phyloP scores from a whole-genome alignment of 2,888 invertebrate genomes.

The Lampropteryx suffumata region DNA sequence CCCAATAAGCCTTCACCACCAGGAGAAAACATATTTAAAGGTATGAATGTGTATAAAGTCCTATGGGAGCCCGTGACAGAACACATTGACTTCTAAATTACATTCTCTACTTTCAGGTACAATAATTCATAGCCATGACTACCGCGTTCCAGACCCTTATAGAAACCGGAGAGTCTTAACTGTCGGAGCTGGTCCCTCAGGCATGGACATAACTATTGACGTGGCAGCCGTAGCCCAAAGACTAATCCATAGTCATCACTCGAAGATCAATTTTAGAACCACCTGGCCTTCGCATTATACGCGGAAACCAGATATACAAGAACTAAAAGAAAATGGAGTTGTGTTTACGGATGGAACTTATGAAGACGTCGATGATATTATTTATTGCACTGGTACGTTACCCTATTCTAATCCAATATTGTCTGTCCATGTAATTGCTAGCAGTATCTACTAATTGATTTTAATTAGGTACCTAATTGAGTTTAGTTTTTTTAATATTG shows the following conservation, averaged over 20 bases:
- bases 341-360: constrained; percentile 83
- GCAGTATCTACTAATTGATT: too few species aligned
- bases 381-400: constrained; percentile 87
- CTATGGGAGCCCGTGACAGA: too few species aligned
- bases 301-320: constrained; percentile 77
- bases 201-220: constrained; percentile 87
- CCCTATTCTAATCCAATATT: too few species aligned
- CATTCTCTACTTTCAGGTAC: constrained; percentile 68
- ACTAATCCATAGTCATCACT: constrained; percentile 81
- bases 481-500: too few species aligned
- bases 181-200: constrained; percentile 89
- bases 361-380: constrained; percentile 84
- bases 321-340: constrained; percentile 76
- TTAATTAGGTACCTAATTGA: too few species aligned
- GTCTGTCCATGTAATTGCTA: too few species aligned
- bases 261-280: constrained; percentile 58
- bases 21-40: constrained; percentile 65
- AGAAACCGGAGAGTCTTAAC: constrained; percentile 83
- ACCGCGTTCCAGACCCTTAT: constrained; percentile 84
- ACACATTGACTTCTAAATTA: not conserved
- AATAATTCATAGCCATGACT: constrained; percentile 88
- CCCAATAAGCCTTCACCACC: constrained; percentile 60
- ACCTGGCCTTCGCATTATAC: constrained; percentile 73
- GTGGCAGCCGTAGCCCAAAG: constrained; percentile 69
- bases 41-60: constrained; percentile 36